Evolutionary conservation across 2,888 invertebrate species (phyloP).

Genomic region (Aporophyla lueneburgensis): DNA sequence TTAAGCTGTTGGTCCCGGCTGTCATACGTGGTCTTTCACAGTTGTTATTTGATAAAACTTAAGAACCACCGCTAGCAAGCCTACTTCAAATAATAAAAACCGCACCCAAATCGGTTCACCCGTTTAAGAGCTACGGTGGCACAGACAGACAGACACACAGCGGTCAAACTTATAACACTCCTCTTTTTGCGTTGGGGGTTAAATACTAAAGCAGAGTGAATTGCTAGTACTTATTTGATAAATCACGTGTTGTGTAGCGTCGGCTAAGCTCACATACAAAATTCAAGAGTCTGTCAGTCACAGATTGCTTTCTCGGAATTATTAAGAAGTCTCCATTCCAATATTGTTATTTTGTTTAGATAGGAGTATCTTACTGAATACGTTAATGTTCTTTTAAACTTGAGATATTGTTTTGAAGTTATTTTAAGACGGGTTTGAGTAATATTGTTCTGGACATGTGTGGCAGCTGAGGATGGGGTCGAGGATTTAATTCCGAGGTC

Average conservation of each 20-base stretch:
- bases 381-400: slow-evolving; percentile 19
- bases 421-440: not conserved
- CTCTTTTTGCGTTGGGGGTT: too few relatives aligned
- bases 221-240: slow-evolving; percentile 2
- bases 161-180: too few relatives aligned
- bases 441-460: not conserved
- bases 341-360: slow-evolving; percentile 52
- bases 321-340: slow-evolving; percentile 46
- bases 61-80: too few relatives aligned
- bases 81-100: too few relatives aligned
- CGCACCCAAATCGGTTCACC: too few relatives aligned
- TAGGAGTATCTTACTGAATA: slow-evolving; percentile 23
- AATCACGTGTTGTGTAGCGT: slow-evolving; percentile 17
- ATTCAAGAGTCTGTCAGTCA: slow-evolving; percentile 59
- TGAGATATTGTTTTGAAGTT: slow-evolving; percentile 14
- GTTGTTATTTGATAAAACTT: too few relatives aligned
- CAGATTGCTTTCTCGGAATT: slow-evolving; percentile 55
- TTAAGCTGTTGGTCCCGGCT: too few relatives aligned
- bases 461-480: not conserved
- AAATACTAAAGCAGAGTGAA: too few relatives aligned
- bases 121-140: too few relatives aligned
- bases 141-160: too few relatives aligned
- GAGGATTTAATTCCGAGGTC: too few relatives aligned
- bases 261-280: slow-evolving; percentile 44
- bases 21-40: too few relatives aligned